phyloP scores from a whole-genome alignment of 2,113 vertebrate species.

The Carassius carassius region DNA sequence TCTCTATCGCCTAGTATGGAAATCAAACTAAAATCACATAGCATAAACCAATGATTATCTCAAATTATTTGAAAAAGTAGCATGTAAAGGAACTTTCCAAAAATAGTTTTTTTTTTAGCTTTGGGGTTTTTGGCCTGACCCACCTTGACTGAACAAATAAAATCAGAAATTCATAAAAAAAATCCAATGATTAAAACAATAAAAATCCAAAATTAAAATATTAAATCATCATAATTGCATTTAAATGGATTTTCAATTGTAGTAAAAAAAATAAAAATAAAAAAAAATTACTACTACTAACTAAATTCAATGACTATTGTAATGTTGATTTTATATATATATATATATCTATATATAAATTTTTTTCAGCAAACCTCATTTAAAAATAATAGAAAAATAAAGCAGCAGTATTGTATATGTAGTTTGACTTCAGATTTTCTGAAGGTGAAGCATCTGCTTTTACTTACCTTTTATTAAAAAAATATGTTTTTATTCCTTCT shows the following conservation, averaged over 20 bases:
- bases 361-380: not conserved
- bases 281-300: not conserved
- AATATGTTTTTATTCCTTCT: too few species aligned
- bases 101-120: too few species aligned
- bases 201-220: too few species aligned
- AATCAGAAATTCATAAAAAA: too few species aligned
- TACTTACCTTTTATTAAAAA: not conserved
- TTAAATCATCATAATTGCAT: too few species aligned
- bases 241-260: not conserved
- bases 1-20: slow-evolving; percentile 60
- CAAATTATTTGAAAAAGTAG: not conserved
- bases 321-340: not conserved
- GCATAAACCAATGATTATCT: not conserved
- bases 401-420: not conserved
- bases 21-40: slow-evolving; percentile 64
- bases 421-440: not conserved
- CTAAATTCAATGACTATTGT: too few species aligned
- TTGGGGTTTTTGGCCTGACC: too few species aligned
- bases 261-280: not conserved
- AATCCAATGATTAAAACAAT: too few species aligned
- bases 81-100: not conserved
- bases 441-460: not conserved
- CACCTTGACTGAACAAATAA: too few species aligned
- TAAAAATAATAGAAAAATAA: too few species aligned
- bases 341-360: not conserved